Conservation (phyloP, 2,113 vertebrate species). For the Phycodurus eques region DNA sequence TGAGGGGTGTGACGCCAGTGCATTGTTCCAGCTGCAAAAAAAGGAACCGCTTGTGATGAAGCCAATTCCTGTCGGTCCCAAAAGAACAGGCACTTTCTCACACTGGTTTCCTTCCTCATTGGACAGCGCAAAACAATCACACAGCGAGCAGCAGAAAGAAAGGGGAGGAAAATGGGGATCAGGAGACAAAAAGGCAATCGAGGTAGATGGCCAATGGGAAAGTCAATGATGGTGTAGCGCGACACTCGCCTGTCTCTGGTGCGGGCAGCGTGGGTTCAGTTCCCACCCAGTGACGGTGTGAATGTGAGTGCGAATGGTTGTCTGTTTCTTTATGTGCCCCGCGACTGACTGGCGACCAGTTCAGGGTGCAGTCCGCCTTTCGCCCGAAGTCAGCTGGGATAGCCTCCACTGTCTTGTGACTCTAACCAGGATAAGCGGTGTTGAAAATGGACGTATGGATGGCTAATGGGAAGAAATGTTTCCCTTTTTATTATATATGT, state of each 20-base stretch:
- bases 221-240: no score
- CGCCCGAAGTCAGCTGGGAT: no score
- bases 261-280: no score
- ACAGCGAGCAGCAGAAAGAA: slow-evolving; percentile 65
- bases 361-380: no score
- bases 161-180: slow-evolving; percentile 31
- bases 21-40: slow-evolving; percentile 78
- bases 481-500: slow-evolving; percentile 36
- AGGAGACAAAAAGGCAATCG: slow-evolving; percentile 15
- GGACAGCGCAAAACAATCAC: slow-evolving; percentile 77
- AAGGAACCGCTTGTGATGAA: slow-evolving; percentile 80
- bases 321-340: no score
- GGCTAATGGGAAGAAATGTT: slow-evolving; percentile 29
- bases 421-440: no score
- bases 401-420: no score
- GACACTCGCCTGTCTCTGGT: no score
- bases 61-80: slow-evolving; percentile 78
- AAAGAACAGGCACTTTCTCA: slow-evolving; percentile 82
- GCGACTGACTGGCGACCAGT: no score
- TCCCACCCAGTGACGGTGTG: no score
- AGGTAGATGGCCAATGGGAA: slow-evolving; percentile 24
- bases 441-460: background rate
- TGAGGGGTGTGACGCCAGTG: slow-evolving; percentile 79
- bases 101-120: slow-evolving; percentile 78
- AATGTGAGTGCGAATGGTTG: no score